A percentile compares a stretch with the other conserved stretches of the same genome.
phyloP scores from a whole-genome alignment of 1,140 invertebrate genomes.

The Musca domestica region DNA sequence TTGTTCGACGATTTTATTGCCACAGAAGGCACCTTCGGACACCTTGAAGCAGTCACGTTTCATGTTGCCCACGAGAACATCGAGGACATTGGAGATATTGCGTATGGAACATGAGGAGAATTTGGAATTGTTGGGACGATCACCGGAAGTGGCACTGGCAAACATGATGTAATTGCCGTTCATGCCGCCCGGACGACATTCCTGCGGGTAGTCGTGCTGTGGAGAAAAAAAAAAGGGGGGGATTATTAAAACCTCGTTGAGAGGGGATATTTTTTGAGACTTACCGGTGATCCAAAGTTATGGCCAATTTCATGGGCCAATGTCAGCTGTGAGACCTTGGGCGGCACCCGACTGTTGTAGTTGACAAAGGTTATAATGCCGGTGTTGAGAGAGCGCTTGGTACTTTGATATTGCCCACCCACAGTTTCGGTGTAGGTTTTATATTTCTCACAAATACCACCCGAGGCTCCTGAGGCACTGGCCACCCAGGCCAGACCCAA shows the following conservation, averaged over 20 bases:
- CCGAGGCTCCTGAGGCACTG: constrained; percentile 90
- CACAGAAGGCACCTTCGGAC: constrained; percentile 93
- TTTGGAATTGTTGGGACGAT: constrained; percentile 90
- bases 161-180: constrained; percentile 97
- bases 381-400: constrained; percentile 93
- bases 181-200: constrained; percentile 85
- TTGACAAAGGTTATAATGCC: constrained; percentile 99
- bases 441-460: constrained; percentile 98
- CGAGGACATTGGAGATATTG: constrained; percentile 92
- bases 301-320: constrained; percentile 99
- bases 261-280: constrained; percentile 28
- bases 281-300: constrained; percentile 97
- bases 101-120: constrained; percentile 91
- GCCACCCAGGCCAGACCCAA: constrained; percentile 97
- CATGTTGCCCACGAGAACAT: constrained; percentile 84
- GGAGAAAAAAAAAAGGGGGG: constrained; percentile 27
- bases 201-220: constrained; percentile 91
- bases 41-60: constrained; percentile 95
- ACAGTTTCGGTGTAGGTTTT: constrained; percentile 96
- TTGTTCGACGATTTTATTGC: constrained; percentile 97
- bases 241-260: too few relatives aligned
- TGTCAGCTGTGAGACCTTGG: constrained; percentile 95
- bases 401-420: constrained; percentile 88
- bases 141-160: constrained; percentile 90
- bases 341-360: constrained; percentile 94